These are phyloP conservation scores for Chelidonichthys spinosus DNA, from an alignment of 2,797 vertebrate species.

Conservation along the genomic window DNA sequence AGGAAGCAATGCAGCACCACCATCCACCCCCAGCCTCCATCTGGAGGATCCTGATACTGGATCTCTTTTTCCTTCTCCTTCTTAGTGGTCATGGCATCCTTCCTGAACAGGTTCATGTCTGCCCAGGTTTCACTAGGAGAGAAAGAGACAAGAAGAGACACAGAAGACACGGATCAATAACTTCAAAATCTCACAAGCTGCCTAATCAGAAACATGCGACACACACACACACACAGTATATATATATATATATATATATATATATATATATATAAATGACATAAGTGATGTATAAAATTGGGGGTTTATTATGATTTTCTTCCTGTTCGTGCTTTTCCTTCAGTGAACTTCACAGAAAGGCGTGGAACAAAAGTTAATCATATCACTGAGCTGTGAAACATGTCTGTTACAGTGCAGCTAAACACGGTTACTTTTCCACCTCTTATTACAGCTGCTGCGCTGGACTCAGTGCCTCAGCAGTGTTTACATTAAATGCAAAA, in stretches of 20 bases:
- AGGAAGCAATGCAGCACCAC: conserved; percentile 93
- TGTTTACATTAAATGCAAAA: conserved; percentile 46
- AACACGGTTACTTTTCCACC: conserved; percentile 38
- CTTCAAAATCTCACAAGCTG: background rate
- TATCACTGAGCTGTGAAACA: conserved; percentile 24
- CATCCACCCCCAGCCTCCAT: conserved; percentile 92
- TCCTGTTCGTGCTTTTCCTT: background rate
- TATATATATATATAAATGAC: background rate
- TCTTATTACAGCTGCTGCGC: conserved; percentile 11
- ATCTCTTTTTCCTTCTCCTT: conserved; percentile 75
- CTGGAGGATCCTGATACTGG: conserved; percentile 78
- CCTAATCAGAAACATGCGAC: background rate
- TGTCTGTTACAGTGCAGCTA: conserved; percentile 32
- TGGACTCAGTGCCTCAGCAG: conserved; percentile 24
- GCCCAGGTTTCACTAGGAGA: conserved; percentile 67
- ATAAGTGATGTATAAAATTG: too few species aligned
- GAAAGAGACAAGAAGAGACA: conserved; percentile 19
- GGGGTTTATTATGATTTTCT: background rate
- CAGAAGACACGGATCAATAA: background rate
- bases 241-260: background rate
- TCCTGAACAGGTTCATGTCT: conserved; percentile 78
- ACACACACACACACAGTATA: conserved; percentile 1
- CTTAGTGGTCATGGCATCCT: conserved; percentile 67
- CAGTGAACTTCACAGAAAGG: background rate
- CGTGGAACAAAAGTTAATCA: background rate